Evolutionary conservation across 2,888 invertebrate genomes (phyloP), one percentile per base, ranked within the genome.

Genomic region (Trachelus stipa): DNA sequence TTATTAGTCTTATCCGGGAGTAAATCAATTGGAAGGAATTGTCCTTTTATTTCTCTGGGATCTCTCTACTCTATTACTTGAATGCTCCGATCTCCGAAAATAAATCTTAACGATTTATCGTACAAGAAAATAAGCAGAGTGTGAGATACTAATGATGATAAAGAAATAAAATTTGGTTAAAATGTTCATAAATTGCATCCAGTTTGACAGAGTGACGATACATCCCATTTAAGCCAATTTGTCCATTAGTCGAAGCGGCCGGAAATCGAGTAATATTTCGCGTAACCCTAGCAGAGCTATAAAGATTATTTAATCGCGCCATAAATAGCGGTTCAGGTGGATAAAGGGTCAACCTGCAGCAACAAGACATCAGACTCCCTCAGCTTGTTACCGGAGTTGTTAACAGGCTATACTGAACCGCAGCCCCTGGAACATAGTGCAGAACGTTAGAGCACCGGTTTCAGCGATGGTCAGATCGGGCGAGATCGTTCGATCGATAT

Each of bases 381-480:
- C 77, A 77, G 77, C 73, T 77, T 73, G 74, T 77, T 73, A 77
- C 35, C 34, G 12, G 23, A 74, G 77, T 74, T 31, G 77, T 68
- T 73, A 76, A 76, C 73, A 69, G 69, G 56, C 73, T 31, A 15
- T 56, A n/a, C 34, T 37, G 30, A 23, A 23, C 23, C 34, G 31
- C 40, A n/a, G 34, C n/a, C 73, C 77, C 77, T 77, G 68, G 12
- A 40, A 35, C 31, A 56, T 9, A 56, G 56, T 56, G 23, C 56
- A 23, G 56, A 56, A 56, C 56, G 56, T 56, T 56, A 69, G 23
- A 69, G 68, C 68, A 35, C 74, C 34, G 31, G 68, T 77, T 74
- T 69, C 23, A 73, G 37, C 77, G 71, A 34, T 31, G 34, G 31
- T 30, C 30, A 23, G 56, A 56, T 56, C 56, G 56, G 56, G 2